Percentiles rank a stretch among this genome's conserved stretches.
Evolutionary conservation across 1,140 invertebrate genomes (phyloP).

Genomic region (Apis mellifera): DNA sequence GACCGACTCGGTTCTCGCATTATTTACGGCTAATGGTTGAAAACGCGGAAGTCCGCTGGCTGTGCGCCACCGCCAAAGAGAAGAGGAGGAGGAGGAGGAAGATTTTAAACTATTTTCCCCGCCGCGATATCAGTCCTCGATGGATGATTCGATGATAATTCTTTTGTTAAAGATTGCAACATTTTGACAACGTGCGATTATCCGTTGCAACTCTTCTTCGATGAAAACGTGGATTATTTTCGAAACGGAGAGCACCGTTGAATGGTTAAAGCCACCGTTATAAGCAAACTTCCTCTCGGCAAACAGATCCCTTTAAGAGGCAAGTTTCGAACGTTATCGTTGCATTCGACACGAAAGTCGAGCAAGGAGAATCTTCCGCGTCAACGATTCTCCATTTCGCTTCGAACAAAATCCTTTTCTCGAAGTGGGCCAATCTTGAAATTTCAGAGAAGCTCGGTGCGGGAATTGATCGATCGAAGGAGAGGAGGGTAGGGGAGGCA

Average conservation of each 20-base stretch:
- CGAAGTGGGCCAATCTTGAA: neutral
- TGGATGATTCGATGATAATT: too few relatives aligned
- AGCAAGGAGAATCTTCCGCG: too few relatives aligned
- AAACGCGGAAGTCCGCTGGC: slow-evolving; percentile 70
- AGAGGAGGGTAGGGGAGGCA: neutral
- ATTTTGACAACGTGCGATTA: too few relatives aligned
- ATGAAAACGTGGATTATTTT: neutral
- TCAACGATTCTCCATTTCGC: too few relatives aligned
- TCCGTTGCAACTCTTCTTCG: too few relatives aligned
- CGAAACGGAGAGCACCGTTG: neutral
- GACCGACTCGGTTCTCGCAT: slow-evolving; percentile 64
- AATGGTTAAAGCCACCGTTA: too few relatives aligned
- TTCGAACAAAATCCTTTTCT: too few relatives aligned
- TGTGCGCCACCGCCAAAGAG: slow-evolving; percentile 34
- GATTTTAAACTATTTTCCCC: too few relatives aligned
- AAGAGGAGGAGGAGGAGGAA: too few relatives aligned
- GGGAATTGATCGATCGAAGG: slow-evolving; percentile 22
- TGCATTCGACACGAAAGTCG: neutral
- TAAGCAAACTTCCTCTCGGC: neutral
- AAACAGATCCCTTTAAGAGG: neutral
- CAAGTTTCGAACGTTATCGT: slow-evolving; percentile 6
- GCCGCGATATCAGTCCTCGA: neutral
- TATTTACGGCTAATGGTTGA: slow-evolving; percentile 76
- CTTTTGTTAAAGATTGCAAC: too few relatives aligned
- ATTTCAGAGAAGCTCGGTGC: neutral